A percentile compares a stretch with the other conserved stretches of the same genome.
These are phyloP conservation scores for Eupithecia pulchellata DNA, from an alignment of 2,888 invertebrate genomes.

Conservation along the genomic window DNA sequence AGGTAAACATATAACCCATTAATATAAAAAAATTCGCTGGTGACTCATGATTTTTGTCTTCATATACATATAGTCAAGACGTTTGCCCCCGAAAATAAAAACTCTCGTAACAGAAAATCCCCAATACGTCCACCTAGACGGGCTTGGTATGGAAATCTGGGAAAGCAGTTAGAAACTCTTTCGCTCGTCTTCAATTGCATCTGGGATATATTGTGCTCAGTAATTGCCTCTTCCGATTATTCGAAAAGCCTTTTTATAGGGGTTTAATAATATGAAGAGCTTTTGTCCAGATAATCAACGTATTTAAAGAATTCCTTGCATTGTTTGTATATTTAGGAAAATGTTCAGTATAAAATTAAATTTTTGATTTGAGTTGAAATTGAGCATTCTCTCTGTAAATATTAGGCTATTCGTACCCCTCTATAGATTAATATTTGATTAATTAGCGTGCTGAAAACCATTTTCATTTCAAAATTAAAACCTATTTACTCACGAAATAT, in stretches of 20 bases:
- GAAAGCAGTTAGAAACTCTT: slow-evolving; percentile 59
- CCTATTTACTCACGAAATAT: not conserved
- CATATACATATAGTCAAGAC: not conserved
- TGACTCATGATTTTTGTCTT: not conserved
- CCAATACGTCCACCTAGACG: slow-evolving; percentile 26
- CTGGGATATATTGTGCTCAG: slow-evolving; percentile 34
- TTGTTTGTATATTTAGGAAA: not conserved
- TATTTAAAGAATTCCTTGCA: not conserved
- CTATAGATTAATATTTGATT: not conserved
- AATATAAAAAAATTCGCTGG: not conserved
- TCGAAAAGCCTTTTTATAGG: slow-evolving; percentile 8
- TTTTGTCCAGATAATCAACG: not conserved
- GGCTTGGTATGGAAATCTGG: slow-evolving; percentile 61
- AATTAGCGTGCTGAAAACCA: not conserved
- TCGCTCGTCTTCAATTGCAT: slow-evolving; percentile 43
- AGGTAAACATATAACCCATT: no score
- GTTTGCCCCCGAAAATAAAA: not conserved
- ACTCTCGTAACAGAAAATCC: not conserved
- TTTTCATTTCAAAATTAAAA: not conserved
- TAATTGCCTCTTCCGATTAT: slow-evolving; percentile 32
- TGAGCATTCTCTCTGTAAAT: not conserved
- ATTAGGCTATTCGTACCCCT: not conserved
- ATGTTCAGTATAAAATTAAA: not conserved
- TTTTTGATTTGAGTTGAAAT: no score
- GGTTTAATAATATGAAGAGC: not conserved